These are phyloP conservation scores for Candoia aspera DNA, from an alignment of 2,113 vertebrate genomes.

Conservation along the genomic window DNA sequence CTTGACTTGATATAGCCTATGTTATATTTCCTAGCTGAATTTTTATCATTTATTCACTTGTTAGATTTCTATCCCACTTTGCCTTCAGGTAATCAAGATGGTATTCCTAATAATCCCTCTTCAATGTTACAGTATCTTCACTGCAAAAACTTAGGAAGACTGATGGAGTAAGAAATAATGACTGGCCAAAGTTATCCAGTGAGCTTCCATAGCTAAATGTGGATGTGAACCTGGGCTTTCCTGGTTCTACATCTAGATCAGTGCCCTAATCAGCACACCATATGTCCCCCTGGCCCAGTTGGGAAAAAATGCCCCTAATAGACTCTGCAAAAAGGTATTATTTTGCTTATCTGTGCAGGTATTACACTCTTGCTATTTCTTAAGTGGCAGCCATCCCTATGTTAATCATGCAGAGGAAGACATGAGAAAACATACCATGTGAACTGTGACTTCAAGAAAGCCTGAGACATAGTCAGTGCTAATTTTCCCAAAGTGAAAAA, in stretches of 20 bases:
- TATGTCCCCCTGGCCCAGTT: background rate
- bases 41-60: background rate
- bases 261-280: background rate
- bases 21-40: background rate
- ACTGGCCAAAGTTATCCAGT: background rate
- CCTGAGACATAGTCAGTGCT: background rate
- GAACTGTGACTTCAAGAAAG: background rate
- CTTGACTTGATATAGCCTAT: background rate
- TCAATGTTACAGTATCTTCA: background rate
- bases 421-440: background rate
- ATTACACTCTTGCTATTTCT: background rate
- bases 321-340: background rate
- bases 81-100: background rate
- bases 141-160: background rate
- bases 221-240: background rate
- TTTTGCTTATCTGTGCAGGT: background rate
- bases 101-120: background rate
- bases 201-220: background rate
- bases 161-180: background rate
- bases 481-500: background rate
- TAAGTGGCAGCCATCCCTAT: background rate
- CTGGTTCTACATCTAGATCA: background rate
- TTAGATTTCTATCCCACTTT: background rate
- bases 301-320: background rate
- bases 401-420: conserved; percentile 1